Evolutionary conservation across 2,888 invertebrate genomes (phyloP), one percentile per base, ranked within the genome.

Genomic region (Nudaria mundana): DNA sequence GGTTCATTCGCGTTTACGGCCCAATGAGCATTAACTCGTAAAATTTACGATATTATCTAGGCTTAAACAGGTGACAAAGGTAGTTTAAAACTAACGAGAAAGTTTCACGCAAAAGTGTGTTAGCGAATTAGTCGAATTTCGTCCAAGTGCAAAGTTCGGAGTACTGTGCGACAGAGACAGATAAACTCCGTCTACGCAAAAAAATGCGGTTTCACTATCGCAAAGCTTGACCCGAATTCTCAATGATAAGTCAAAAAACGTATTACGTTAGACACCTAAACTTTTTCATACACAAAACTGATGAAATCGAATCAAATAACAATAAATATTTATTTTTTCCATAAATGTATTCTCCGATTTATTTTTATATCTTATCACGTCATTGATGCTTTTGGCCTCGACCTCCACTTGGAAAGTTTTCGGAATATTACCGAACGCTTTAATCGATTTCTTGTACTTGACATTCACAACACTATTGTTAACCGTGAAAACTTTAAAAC

Each of bases 361-460:
- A 20, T 20, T 3, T 18, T 5, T 20, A 20, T 3, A 4, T 7
- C 3, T 7, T 5, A 20, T 20, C 8, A 7, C 5, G 20, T 20
- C 5, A 5, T 7, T 20, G 20, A 7, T 4, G 5, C 8, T 20
- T 3, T 5, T 5, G 6, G 5, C 6, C 72, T 76, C n/a, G n/a
- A n/a, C n/a, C n/a, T 76, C 69, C 63, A 66, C 44, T 47, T 14
- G 3, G 25, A 57, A 85, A 86, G 85, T 80, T 70, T 69, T 63
- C 76, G 66, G 76, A 82, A 34, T 77, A 79, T 76, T 69, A 41
- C 64, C 63, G 48, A 49, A 57, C 51, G 70, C 54, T 63, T 54
- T 71, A 78, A 83, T 80, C 79, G 77, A 83, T 86, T 84, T 84
- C 80, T 76, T 80, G 79, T 81, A 80, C 79, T 83, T 86, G 83